Base-by-base conservation (phyloP, 30 jellyfish, hydroid and myxozoan species). In the Pelagia noctiluca region DNA sequence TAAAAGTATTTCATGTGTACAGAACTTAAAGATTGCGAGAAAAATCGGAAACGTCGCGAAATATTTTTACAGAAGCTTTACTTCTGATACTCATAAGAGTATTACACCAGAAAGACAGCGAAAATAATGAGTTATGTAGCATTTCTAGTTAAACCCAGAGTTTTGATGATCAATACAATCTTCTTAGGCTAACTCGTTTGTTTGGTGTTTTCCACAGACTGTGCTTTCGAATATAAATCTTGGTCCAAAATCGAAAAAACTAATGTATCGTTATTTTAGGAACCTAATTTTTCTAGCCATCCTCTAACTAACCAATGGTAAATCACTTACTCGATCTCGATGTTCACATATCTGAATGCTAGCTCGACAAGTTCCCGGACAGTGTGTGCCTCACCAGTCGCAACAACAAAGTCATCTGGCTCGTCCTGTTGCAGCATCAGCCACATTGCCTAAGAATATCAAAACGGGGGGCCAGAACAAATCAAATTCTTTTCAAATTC, bases 361-460 rank as follows among this genome's bases (percentile, higher is more conserved):
- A 71, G 77, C 33, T 90, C 99, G 31, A 87, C 99, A 70, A 95
- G 90, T 50, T 95, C 98, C 47, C 99, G 57, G 49, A 95, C 99
- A 0, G 97, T 90, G 74, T 85, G 97, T 10, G 98, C 89, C 66
- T 90, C 98, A 19, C 96, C 96, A 2, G 99, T 95, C 1, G 99
- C 99, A 22, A 95, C 82, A 1, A 95, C 99, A 42, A 37, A 95
- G 49, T 95, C 99, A 69, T 90, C 98, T 3, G 99, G 93, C 35
- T 66, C 47, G 25, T 87, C 94, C 47, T 95, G 99, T 75, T 95
- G 99, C 76, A 95, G 82, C 98, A 95, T 95, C 68, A 95, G 63
- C 98, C 98, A 95, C 99, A 95, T 95, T 24, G 97, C 99, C 99
- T 95, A 54, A n/a, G n/a, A n/a, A n/a, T n/a, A n/a, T n/a, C n/a